phyloP scores from a whole-genome alignment of 2,113 vertebrate genomes.

The Albula goreensis region DNA sequence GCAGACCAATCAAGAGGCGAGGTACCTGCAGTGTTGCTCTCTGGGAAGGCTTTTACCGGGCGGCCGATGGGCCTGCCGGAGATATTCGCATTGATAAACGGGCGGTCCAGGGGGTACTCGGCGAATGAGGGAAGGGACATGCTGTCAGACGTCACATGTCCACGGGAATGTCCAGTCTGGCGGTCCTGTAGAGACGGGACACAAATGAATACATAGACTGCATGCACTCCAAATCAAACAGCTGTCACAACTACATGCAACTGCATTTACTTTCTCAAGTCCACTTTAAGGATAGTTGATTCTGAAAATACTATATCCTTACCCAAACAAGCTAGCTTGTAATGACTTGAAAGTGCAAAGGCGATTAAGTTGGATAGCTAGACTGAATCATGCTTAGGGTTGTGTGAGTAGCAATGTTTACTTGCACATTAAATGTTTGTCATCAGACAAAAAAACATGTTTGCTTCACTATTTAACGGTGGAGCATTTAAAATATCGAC shows the following conservation, averaged over 20 bases:
- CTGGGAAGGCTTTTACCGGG: constrained; percentile 82
- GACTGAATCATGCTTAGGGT: too few relatives aligned
- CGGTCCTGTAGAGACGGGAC: not conserved
- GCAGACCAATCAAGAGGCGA: not conserved
- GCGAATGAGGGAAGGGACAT: constrained; percentile 75
- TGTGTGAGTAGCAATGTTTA: too few relatives aligned
- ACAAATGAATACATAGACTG: not conserved
- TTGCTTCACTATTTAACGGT: too few relatives aligned
- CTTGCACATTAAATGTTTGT: too few relatives aligned
- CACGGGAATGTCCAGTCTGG: constrained; percentile 26
- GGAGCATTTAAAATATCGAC: too few relatives aligned
- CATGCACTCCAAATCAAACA: not conserved
- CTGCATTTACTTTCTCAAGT: not conserved
- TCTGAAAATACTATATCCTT: not conserved
- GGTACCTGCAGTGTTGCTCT: constrained; percentile 88
- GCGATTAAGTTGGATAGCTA: not conserved
- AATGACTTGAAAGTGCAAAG: not conserved
- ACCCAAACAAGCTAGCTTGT: not conserved
- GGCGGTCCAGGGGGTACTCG: constrained; percentile 78
- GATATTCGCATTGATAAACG: constrained; percentile 77
- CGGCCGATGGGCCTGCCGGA: constrained; percentile 62
- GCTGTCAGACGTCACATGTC: constrained; percentile 55
- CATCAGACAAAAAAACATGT: too few relatives aligned
- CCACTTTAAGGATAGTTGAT: not conserved
- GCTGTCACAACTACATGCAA: not conserved